These are phyloP conservation scores for Gastrophysa polygoni DNA, from an alignment of 2,888 invertebrate species.

Conservation along the genomic window DNA sequence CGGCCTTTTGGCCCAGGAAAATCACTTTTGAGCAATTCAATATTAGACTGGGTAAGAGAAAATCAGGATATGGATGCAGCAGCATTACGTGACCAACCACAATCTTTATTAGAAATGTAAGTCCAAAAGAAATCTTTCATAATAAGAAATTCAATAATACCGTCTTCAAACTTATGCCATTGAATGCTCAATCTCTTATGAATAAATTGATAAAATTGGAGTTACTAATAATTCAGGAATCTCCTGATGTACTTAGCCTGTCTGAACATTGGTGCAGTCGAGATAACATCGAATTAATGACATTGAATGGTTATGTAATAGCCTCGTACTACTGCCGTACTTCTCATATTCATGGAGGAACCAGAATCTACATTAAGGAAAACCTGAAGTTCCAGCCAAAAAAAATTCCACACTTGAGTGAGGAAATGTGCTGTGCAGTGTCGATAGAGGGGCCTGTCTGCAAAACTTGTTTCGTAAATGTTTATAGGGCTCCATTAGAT, in stretches of 20 bases:
- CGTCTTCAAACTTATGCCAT: conserved; percentile 8
- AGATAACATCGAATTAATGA: neutral
- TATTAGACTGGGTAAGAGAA: no score
- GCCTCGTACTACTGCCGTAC: neutral
- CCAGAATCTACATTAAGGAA: neutral
- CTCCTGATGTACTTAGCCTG: neutral
- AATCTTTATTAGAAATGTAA: no score
- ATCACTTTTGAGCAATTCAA: no score
- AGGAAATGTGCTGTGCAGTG: neutral
- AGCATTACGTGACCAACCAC: no score
- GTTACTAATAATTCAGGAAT: neutral
- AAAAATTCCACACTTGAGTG: no score
- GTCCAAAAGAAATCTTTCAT: no score
- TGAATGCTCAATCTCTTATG: conserved; percentile 2
- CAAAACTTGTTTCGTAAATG: no score
- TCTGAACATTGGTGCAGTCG: neutral
- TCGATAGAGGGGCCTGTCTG: no score
- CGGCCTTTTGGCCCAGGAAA: no score
- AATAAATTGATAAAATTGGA: neutral
- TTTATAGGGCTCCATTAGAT: no score
- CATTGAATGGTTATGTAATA: neutral
- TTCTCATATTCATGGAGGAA: neutral
- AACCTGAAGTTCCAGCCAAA: neutral
- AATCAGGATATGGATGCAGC: no score
- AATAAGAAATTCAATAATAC: no score